phyloP scores from a whole-genome alignment of 2,113 vertebrate species.

The Hepsetus odoe region DNA sequence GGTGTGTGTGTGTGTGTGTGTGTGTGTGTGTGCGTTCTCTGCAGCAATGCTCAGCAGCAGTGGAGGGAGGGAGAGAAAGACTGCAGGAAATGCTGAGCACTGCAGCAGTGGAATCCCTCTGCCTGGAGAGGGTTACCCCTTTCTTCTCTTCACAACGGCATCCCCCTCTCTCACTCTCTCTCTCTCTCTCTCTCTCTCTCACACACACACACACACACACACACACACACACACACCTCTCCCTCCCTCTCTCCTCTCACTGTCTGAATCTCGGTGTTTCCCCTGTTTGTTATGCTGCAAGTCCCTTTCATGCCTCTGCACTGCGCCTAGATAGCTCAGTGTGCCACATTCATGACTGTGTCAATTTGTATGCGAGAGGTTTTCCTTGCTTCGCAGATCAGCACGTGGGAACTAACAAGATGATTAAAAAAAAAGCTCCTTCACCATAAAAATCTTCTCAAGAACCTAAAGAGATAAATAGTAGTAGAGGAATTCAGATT shows the following conservation, averaged over 20 bases:
- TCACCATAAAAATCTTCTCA: background rate
- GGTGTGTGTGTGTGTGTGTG: conserved; percentile 23
- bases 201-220: conserved; percentile 43
- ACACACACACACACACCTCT: too few species aligned
- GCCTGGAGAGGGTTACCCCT: conserved; percentile 76
- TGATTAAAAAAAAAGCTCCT: too few species aligned
- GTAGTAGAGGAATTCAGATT: too few species aligned
- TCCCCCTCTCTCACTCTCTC: conserved; percentile 13
- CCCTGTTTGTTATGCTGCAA: conserved; percentile 45
- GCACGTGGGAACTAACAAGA: too few species aligned
- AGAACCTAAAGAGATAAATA: background rate
- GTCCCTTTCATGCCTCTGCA: conserved; percentile 59
- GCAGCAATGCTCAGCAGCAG: conserved; percentile 35
- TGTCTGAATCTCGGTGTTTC: conserved; percentile 40
- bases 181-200: conserved; percentile 34
- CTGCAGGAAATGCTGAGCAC: conserved; percentile 71
- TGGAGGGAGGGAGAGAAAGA: conserved; percentile 8
- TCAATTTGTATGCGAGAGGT: conserved; percentile 43
- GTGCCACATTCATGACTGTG: conserved; percentile 34
- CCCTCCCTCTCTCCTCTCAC: conserved; percentile 23
- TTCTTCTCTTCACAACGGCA: conserved; percentile 41
- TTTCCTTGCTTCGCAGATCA: too few species aligned
- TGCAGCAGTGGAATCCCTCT: conserved; percentile 83
- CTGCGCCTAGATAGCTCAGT: conserved; percentile 63
- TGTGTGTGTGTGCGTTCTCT: conserved; percentile 25